Conservation (phyloP, 1,140 invertebrate species). For the Drosophila biarmipes region DNA sequence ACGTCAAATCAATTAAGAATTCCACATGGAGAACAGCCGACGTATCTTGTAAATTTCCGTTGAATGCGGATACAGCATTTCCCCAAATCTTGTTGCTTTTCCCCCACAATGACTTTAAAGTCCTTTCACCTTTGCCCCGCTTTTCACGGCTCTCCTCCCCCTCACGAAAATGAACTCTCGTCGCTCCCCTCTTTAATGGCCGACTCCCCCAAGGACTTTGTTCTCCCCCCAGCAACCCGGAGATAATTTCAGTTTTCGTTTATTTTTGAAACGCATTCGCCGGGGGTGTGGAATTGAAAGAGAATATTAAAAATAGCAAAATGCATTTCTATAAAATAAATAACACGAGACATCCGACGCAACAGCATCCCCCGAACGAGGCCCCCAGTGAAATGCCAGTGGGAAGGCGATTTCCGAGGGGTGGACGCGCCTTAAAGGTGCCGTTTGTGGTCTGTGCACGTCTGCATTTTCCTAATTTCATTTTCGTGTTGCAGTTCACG, state of each 20-base stretch:
- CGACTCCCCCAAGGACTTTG: slow-evolving; percentile 37
- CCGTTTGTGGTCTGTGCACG: slow-evolving; percentile 28
- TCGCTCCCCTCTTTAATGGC: slow-evolving; percentile 7
- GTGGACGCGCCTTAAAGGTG: slow-evolving; percentile 24
- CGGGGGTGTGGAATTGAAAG: slow-evolving; percentile 15
- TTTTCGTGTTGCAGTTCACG: slow-evolving; percentile 76
- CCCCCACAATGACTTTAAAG: slow-evolving; percentile 5
- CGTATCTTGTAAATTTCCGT: neutral
- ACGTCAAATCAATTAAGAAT: slow-evolving; percentile 1
- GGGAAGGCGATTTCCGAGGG: slow-evolving; percentile 3
- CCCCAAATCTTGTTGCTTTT: too few relatives aligned
- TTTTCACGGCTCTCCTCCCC: slow-evolving; percentile 3
- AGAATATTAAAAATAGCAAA: slow-evolving; percentile 57
- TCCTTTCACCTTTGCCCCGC: slow-evolving; percentile 32
- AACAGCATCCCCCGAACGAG: neutral
- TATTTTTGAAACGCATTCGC: slow-evolving; percentile 67
- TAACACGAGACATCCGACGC: slow-evolving; percentile 50
- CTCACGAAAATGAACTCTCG: slow-evolving; percentile 14
- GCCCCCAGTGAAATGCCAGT: neutral
- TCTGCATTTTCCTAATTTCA: slow-evolving; percentile 70
- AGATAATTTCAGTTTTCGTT: slow-evolving; percentile 58
- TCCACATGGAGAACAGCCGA: slow-evolving; percentile 1
- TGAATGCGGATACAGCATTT: neutral
- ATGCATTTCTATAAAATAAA: slow-evolving; percentile 57
- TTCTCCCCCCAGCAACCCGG: slow-evolving; percentile 47